Evolutionary conservation across 1,140 invertebrate species (phyloP).

Genomic region (Chironomus striatipennis): DNA sequence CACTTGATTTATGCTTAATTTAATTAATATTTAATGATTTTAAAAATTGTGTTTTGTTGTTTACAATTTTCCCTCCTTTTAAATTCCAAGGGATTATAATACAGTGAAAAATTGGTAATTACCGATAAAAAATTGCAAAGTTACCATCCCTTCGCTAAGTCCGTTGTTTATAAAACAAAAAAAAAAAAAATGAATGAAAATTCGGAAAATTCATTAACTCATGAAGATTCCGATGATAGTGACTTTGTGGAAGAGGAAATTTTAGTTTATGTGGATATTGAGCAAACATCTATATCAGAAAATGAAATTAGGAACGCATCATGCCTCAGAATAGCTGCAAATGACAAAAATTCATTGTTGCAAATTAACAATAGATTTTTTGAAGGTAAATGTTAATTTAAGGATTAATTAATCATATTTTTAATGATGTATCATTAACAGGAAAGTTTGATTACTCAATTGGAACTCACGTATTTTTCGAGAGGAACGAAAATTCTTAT

Average conservation of each 20-base stretch:
- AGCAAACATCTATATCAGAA: neutral
- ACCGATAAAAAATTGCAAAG: too few relatives aligned
- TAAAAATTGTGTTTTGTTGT: too few relatives aligned
- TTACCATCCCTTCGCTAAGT: neutral
- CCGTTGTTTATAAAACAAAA: neutral
- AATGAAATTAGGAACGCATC: neutral
- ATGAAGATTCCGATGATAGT: neutral
- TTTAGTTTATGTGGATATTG: neutral
- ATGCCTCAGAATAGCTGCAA: neutral
- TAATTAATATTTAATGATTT: too few relatives aligned
- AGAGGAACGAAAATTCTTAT: neutral
- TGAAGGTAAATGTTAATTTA: constrained; percentile 2
- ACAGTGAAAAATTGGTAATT: too few relatives aligned
- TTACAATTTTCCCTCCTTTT: too few relatives aligned
- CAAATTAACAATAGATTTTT: neutral
- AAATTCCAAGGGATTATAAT: too few relatives aligned
- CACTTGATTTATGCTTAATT: neutral
- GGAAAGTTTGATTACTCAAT: constrained; percentile 3
- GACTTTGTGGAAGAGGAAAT: neutral
- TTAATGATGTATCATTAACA: neutral
- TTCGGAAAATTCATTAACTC: neutral
- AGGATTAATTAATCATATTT: neutral
- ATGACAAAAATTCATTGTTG: neutral
- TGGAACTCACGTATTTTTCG: constrained; percentile 4
- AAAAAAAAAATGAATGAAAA: neutral